phyloP scores from a whole-genome alignment of 1,140 invertebrate genomes.

The Aphidius ervi region DNA sequence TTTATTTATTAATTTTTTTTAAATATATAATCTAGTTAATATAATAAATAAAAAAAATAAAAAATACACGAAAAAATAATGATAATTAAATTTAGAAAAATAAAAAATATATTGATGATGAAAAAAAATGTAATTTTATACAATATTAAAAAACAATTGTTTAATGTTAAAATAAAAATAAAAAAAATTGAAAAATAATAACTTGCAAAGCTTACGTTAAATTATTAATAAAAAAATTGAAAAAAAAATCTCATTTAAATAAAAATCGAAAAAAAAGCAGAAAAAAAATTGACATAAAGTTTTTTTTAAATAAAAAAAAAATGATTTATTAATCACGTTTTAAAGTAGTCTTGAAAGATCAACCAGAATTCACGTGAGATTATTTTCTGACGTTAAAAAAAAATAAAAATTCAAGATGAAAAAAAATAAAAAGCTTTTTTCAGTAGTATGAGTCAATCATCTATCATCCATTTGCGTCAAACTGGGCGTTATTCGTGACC shows the following conservation, averaged over 20 bases:
- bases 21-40: too few relatives aligned
- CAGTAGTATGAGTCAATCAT: conserved; percentile 25
- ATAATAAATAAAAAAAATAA: too few relatives aligned
- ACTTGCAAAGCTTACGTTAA: too few relatives aligned
- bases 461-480: conserved; percentile 26
- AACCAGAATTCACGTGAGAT: conserved; percentile 10
- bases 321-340: conserved; percentile 13
- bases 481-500: conserved; percentile 1
- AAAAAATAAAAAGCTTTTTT: conserved; percentile 25
- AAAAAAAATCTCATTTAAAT: neutral
- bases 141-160: neutral
- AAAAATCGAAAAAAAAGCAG: neutral
- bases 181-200: neutral
- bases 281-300: neutral
- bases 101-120: too few relatives aligned
- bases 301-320: neutral
- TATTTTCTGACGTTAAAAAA: conserved; percentile 2
- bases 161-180: too few relatives aligned
- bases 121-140: too few relatives aligned
- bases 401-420: conserved; percentile 23
- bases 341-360: neutral
- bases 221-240: neutral
- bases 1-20: too few relatives aligned
- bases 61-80: too few relatives aligned
- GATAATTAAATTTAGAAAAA: too few relatives aligned